phyloP scores from a whole-genome alignment of 2,113 vertebrate species.

The Oenanthe oenanthe region DNA sequence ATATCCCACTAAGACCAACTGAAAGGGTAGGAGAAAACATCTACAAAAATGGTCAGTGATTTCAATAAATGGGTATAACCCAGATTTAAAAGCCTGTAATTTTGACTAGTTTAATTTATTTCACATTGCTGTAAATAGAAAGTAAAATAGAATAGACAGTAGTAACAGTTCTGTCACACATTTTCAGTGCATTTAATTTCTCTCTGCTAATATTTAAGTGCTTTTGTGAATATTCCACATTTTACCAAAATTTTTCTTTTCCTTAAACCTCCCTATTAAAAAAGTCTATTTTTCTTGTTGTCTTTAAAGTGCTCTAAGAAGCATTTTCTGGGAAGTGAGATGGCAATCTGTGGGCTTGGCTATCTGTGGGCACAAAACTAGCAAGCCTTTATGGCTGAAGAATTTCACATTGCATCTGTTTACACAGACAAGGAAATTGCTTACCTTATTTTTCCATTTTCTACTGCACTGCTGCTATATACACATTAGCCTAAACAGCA shows the following conservation, averaged over 20 bases:
- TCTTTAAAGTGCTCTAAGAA: neutral
- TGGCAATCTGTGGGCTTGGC: neutral
- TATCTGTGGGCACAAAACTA: neutral
- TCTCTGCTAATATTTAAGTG: neutral
- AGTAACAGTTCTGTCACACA: neutral
- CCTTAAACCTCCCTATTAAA: neutral
- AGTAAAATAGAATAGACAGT: neutral
- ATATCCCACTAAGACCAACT: neutral
- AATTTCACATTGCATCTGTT: neutral
- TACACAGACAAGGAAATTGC: neutral
- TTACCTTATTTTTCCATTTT: neutral
- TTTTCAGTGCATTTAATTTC: neutral
- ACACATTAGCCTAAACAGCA: neutral
- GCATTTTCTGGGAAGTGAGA: neutral
- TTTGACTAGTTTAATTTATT: neutral
- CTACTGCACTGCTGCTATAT: neutral
- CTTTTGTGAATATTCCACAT: neutral
- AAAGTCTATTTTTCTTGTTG: neutral
- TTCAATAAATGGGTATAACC: neutral
- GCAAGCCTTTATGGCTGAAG: neutral
- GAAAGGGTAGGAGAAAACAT: neutral
- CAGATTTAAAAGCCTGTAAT: neutral
- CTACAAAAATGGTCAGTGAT: neutral
- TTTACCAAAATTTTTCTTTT: neutral
- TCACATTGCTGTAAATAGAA: neutral